These are phyloP conservation scores for Anticlea derivata DNA, from an alignment of 2,888 invertebrate species.

Conservation along the genomic window DNA sequence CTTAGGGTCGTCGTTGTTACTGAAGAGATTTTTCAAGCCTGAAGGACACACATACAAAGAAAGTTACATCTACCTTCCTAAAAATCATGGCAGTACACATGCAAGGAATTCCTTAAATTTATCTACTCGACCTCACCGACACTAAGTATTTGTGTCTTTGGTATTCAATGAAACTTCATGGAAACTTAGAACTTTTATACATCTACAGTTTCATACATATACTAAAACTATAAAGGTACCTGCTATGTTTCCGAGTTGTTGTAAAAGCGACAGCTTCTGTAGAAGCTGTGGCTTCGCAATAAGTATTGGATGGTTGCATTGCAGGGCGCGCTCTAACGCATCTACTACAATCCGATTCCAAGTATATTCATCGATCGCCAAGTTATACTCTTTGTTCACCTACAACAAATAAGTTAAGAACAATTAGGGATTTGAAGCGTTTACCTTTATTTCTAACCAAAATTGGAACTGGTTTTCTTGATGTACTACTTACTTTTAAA, in stretches of 20 bases:
- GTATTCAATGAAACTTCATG: too few relatives aligned
- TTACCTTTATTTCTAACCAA: too few relatives aligned
- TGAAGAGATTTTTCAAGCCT: slow-evolving; percentile 4
- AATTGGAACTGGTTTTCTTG: too few relatives aligned
- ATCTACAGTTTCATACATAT: too few relatives aligned
- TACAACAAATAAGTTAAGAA: not conserved
- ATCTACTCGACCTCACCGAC: too few relatives aligned
- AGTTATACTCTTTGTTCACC: slow-evolving; percentile 35
- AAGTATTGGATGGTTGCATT: slow-evolving; percentile 5
- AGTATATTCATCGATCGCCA: slow-evolving; percentile 9
- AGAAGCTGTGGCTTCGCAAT: slow-evolving; percentile 7
- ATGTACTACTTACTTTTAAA: slow-evolving; percentile 9
- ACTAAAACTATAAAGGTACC: slow-evolving; percentile 3
- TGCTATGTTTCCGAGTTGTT: slow-evolving; percentile 15
- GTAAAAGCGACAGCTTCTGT: slow-evolving; percentile 8
- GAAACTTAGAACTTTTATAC: too few relatives aligned
- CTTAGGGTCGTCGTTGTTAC: slow-evolving; percentile 5
- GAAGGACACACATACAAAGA: not conserved
- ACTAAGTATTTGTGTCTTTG: too few relatives aligned
- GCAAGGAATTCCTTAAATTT: too few relatives aligned
- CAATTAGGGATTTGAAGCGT: too few relatives aligned
- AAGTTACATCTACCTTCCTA: too few relatives aligned
- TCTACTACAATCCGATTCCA: slow-evolving; percentile 22
- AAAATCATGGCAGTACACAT: too few relatives aligned
- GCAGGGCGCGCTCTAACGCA: slow-evolving; percentile 15